Evolutionary conservation across 2,888 invertebrate species (phyloP).

Genomic region (Hypsopygia costalis): DNA sequence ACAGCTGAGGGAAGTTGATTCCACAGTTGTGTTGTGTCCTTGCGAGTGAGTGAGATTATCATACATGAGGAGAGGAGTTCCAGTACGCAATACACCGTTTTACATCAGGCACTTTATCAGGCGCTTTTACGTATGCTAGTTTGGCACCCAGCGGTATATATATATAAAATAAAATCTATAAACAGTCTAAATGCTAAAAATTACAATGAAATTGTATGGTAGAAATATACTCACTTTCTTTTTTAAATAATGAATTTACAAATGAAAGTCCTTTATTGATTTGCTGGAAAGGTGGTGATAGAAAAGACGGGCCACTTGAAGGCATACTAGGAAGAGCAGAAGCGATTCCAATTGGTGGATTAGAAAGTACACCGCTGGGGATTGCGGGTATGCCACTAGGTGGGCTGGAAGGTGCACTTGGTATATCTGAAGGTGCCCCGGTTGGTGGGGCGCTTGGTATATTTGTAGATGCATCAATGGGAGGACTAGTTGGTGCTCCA

Average conservation of each 20-base stretch:
- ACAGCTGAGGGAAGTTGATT: no score
- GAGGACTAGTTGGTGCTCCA: neutral
- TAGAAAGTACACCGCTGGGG: neutral
- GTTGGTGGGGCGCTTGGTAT: neutral
- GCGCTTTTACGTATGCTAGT: no score
- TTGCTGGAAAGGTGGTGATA: neutral
- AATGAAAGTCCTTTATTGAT: slow-evolving; percentile 2
- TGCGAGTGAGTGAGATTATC: no score
- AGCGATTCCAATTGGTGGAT: neutral
- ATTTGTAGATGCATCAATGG: neutral
- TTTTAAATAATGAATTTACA: slow-evolving; percentile 1
- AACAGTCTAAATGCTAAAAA: no score
- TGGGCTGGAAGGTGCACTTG: neutral
- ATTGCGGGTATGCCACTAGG: neutral
- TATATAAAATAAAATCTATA: no score
- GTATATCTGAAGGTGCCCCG: neutral
- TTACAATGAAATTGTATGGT: neutral
- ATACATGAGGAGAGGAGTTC: no score
- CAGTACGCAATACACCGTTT: no score
- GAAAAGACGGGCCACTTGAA: neutral
- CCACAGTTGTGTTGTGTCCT: no score
- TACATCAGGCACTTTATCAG: no score
- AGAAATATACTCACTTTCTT: slow-evolving; percentile 5
- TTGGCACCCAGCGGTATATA: no score
- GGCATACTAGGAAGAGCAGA: neutral